phyloP scores from a whole-genome alignment of 2,113 vertebrate genomes.

The Phoenicopterus ruber region DNA sequence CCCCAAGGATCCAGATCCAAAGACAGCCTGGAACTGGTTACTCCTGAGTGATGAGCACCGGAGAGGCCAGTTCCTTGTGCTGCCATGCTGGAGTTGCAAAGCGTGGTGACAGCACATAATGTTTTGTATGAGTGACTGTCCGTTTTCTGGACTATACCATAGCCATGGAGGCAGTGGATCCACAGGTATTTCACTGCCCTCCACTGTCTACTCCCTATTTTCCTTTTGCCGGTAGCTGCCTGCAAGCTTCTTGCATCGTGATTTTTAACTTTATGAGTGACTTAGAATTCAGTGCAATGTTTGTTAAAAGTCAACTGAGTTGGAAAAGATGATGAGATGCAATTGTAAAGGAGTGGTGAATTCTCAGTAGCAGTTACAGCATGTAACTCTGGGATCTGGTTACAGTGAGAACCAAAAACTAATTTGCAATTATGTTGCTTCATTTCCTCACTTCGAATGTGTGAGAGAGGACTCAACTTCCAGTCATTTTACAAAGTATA shows the following conservation, averaged over 20 bases:
- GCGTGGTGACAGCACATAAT: neutral
- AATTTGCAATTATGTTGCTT: neutral
- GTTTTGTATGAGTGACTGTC: neutral
- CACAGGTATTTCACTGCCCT: neutral
- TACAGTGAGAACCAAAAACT: neutral
- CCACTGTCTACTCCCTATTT: rapidly evolving
- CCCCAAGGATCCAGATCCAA: neutral
- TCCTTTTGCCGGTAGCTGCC: neutral
- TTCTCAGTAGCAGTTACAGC: neutral
- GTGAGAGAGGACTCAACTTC: neutral
- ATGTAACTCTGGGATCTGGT: neutral
- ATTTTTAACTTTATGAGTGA: neutral
- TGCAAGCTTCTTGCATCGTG: neutral
- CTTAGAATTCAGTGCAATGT: neutral
- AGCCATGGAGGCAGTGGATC: neutral
- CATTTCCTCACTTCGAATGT: neutral
- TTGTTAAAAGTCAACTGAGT: neutral
- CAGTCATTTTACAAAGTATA: neutral
- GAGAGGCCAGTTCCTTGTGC: neutral
- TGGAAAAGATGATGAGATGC: neutral
- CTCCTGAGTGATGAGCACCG: neutral
- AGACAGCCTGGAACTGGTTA: neutral
- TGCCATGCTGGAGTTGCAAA: neutral
- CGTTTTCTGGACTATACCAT: neutral
- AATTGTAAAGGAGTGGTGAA: neutral